Evolutionary conservation across 2,888 invertebrate genomes (phyloP).

Genomic region (Hermaeophaga mercurialis): DNA sequence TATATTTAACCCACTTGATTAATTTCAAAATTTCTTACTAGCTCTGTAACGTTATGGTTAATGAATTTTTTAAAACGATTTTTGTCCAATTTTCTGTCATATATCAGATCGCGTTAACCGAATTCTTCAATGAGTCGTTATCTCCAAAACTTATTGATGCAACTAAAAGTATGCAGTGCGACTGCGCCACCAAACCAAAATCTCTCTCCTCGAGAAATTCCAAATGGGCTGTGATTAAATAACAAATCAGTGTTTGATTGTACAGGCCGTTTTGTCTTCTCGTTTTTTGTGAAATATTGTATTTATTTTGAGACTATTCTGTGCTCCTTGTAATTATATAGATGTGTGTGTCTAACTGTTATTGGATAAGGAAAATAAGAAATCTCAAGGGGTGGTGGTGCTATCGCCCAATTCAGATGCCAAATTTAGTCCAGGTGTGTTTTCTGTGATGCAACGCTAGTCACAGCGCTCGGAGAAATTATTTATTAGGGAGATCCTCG

Average conservation of each 20-base stretch:
- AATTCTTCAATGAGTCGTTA: conserved; percentile 15
- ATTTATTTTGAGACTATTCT: conserved; percentile 56
- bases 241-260: conserved; percentile 69
- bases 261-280: conserved; percentile 71
- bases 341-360: conserved; percentile 48
- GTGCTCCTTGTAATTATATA: conserved; percentile 50
- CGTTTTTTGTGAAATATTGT: conserved; percentile 56
- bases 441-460: conserved; percentile 53
- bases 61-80: too few species aligned
- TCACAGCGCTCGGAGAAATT: conserved; percentile 48
- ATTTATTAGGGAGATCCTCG: conserved; percentile 20
- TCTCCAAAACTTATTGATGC: conserved; percentile 10
- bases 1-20: too few species aligned
- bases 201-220: conserved; percentile 65
- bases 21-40: too few species aligned
- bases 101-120: conserved; percentile 10
- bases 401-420: conserved; percentile 48
- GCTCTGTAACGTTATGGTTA: too few species aligned
- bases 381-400: conserved; percentile 43
- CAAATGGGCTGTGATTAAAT: conserved; percentile 81
- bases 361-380: conserved; percentile 44
- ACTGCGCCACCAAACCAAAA: conserved; percentile 49
- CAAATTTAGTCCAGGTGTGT: conserved; percentile 53
- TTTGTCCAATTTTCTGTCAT: conserved; percentile 1
- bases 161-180: conserved; percentile 36